Evolutionary conservation across 2,888 invertebrate species (phyloP), one percentile per base, ranked within the genome.

Genomic region (Himalopsyche japonica): DNA sequence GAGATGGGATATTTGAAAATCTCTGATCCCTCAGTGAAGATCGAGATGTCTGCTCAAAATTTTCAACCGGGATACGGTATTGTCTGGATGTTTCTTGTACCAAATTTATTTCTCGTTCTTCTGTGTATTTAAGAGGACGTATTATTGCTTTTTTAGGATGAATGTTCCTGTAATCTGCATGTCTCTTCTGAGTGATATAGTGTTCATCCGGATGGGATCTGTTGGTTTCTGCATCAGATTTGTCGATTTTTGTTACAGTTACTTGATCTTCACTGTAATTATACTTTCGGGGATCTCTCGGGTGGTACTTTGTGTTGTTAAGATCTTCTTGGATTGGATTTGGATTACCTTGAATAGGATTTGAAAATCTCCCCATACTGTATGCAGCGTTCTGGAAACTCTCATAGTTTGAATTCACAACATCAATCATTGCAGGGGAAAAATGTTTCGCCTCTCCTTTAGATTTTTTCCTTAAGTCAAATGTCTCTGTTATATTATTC

Each of bases 101-200:
- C 32, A 57, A n/a, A 27, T 82, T 18, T n/a, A 49, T 77, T 24
- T 82, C 79, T 12, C 30, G 6, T 57, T 81, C 77, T 8, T 34
- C 79, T 24, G 47, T 20, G 27, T 70, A 18, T 27, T 81, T 82
- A 18, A 79, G 81, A 43, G 70, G 81, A 47, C 86, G 76, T 8
- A 87, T 86, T 76, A 87, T 84, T 10, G 84, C 83, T 79, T 87
- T 87, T 32, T 87, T 87, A 1, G 87, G 87, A 64, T 87, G 87
- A 37, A 87, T 86, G 70, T 30, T 85, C 81, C 86, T 84, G 57
- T 87, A 87, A 77, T 87, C 87, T 1, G 86, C 81, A 49, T 77
- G 78, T n/a, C 76, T 79, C 37, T 85, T 85, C 27, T 79, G 78
- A 12, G 49, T 43, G 12, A 24, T 12, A 49, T 77, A 47, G 15